A percentile compares a stretch with the other conserved stretches of the same genome.
These are phyloP conservation scores for Malurus elegans DNA, from an alignment of 2,113 vertebrate species.

Conservation along the genomic window DNA sequence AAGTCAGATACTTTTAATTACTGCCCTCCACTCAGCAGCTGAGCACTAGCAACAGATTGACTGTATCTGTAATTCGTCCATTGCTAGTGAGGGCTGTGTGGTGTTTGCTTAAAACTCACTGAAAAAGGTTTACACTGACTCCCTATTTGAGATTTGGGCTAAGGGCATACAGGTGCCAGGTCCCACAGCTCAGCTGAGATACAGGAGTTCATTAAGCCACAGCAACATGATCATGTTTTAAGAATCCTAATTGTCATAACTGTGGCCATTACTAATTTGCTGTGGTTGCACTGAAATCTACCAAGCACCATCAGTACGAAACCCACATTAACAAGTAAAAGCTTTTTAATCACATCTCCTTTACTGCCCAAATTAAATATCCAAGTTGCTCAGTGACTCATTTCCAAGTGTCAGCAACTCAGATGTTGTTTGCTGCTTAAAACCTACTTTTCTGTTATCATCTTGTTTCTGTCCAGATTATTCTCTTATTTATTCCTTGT, in stretches of 20 bases:
- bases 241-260: background rate
- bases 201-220: background rate
- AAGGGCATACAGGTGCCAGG: background rate
- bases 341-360: background rate
- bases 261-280: background rate
- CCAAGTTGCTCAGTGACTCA: background rate
- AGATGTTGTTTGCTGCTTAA: background rate
- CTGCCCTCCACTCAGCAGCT: background rate
- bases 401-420: background rate
- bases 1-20: background rate
- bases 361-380: background rate
- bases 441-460: background rate
- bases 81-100: background rate
- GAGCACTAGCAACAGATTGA: background rate
- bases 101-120: background rate
- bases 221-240: background rate
- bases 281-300: background rate
- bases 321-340: slow-evolving; percentile 11
- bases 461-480: background rate
- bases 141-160: background rate
- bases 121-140: background rate
- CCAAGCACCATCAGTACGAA: background rate
- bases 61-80: background rate
- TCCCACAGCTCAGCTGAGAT: background rate
- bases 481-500: background rate